phyloP scores from a whole-genome alignment of 2,888 invertebrate genomes.

The Hedya salicella region DNA sequence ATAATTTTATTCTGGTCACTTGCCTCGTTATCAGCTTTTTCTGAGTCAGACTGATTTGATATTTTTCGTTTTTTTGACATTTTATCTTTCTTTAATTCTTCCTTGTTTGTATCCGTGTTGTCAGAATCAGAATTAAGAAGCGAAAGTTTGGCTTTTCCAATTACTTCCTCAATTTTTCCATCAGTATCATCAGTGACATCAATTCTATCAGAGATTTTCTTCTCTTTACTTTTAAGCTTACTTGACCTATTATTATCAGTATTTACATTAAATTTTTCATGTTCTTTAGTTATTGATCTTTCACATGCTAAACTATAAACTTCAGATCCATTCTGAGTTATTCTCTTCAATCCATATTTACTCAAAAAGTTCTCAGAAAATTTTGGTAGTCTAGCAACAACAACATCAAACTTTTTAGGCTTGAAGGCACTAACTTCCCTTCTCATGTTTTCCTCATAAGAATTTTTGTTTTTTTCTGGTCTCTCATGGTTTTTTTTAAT shows the following conservation, averaged over 20 bases:
- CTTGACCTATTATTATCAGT: background rate
- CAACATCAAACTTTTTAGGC: slow-evolving; percentile 63
- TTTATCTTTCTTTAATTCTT: slow-evolving; percentile 23
- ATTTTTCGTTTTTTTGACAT: slow-evolving; percentile 1
- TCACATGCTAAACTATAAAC: slow-evolving; percentile 55
- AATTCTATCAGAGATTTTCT: background rate
- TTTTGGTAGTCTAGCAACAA: slow-evolving; percentile 60
- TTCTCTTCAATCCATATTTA: slow-evolving; percentile 59
- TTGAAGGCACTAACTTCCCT: slow-evolving; percentile 66
- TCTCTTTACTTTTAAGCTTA: slow-evolving; percentile 10
- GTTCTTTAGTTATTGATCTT: slow-evolving; percentile 28
- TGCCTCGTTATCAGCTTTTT: background rate
- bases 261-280: slow-evolving; percentile 11
- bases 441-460: slow-evolving; percentile 50
- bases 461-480: slow-evolving; percentile 42
- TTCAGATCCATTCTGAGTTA: slow-evolving; percentile 55
- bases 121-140: slow-evolving; percentile 54
- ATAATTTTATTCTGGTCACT: background rate
- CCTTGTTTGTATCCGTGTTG: slow-evolving; percentile 33
- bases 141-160: slow-evolving; percentile 39
- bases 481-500: slow-evolving; percentile 33
- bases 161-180: slow-evolving; percentile 22
- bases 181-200: slow-evolving; percentile 14
- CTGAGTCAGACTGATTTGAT: slow-evolving; percentile 11
- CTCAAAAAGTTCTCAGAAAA: slow-evolving; percentile 59